Base-by-base conservation (phyloP, 2,113 vertebrate genomes). In the Anas platyrhynchos region DNA sequence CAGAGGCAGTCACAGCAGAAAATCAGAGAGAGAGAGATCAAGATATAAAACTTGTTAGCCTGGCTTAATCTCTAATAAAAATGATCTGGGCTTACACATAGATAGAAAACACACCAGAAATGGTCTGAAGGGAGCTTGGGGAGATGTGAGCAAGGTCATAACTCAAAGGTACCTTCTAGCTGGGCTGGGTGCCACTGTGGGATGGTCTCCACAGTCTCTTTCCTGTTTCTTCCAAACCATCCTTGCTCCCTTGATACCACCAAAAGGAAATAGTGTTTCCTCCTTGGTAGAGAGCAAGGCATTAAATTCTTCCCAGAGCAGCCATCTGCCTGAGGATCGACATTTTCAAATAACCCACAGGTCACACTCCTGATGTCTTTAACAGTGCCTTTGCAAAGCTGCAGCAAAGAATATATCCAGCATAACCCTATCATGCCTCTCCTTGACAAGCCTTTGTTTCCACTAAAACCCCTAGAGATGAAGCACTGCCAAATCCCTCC, bases 31-130 rank as follows among this genome's bases (percentile, higher is more conserved):
- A 38, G 63, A 62, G 32, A 82, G 36, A 77, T 65, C 10, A 5
- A 86, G 82, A 76, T 48, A 79, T 7, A 66, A 68, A 90, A 88
- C 11, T 72, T 34, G 38, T 76, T 93, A 84, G 58, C 44, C 77
- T 32, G 25, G 54, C 16, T 93, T 94, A 59, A 78, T 72, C 65
- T 50, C 52, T 48, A 41, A 34, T 62, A 52, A 86, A 91, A 83
- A 43, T 26, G 3, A 89, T 74, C 82, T 81, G 43, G 23, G 25
- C 3, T 56, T 36, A 23, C 3, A 3, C n/a, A 27, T 3, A 61
- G 58, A 31, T 81, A 54, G 48, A 58, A 92, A 93, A 78, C 38
- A 54, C 17, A 38, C 6, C 43, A 72, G 52, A 72, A 67, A 26
- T 13, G 11, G 7, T 56, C 46, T 72, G 38, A 50, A 59, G 15